Conservation (phyloP, 2,797 vertebrate species). For the Scolopax bukidnonensis region DNA sequence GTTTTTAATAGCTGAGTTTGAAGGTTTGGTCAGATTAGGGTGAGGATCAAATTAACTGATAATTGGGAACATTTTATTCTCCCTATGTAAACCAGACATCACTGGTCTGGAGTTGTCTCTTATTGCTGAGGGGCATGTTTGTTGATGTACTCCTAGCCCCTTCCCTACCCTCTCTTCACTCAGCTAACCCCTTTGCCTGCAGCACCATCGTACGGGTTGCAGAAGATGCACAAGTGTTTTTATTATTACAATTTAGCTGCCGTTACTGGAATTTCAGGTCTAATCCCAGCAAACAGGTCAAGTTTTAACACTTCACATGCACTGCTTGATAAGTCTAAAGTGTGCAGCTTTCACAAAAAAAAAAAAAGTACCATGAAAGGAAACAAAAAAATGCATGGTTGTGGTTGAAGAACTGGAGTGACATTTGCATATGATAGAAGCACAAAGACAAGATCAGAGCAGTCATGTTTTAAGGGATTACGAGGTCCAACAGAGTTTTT, state of each 20-base stretch:
- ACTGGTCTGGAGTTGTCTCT: neutral
- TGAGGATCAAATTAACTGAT: constrained; percentile 42
- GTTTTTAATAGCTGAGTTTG: neutral
- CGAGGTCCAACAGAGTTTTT: neutral
- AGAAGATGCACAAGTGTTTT: neutral
- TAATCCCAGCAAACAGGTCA: constrained; percentile 12
- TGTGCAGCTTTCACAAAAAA: neutral
- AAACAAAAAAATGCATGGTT: neutral
- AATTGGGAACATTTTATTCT: constrained; percentile 23
- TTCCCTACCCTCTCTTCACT: neutral
- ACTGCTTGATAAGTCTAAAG: neutral
- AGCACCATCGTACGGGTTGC: neutral
- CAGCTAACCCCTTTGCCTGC: neutral
- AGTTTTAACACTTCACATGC: neutral
- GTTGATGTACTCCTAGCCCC: neutral
- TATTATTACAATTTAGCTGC: neutral
- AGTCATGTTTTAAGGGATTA: neutral
- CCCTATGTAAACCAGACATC: neutral
- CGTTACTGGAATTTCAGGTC: constrained; percentile 34
- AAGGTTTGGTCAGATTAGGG: constrained; percentile 25
- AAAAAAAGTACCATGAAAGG: neutral
- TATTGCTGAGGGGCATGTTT: constrained; percentile 10
- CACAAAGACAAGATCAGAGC: neutral
- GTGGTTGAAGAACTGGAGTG: neutral
- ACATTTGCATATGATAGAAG: neutral